A percentile compares a stretch with the other conserved stretches of the same genome.
Conservation (phyloP, 1,140 invertebrate species). For the Bombus balteatus region DNA sequence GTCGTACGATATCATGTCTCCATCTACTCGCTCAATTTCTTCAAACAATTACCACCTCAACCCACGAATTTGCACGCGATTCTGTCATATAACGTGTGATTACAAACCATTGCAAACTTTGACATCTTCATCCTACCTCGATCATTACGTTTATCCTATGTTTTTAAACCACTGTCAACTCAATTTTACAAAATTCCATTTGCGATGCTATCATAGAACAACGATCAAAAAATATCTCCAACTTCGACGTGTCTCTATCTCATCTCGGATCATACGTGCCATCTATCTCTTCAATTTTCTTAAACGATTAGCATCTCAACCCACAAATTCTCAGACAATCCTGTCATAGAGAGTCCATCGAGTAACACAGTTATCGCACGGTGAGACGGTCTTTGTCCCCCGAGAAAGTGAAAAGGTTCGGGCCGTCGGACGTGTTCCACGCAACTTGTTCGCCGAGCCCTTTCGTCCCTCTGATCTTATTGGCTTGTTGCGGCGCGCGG, state of each 20-base stretch:
- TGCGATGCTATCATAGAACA: too few species aligned
- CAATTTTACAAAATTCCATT: too few species aligned
- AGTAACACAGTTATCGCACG: conserved; percentile 21
- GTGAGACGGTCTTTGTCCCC: conserved; percentile 5
- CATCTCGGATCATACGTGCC: too few species aligned
- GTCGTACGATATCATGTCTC: neutral
- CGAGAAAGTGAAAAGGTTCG: conserved; percentile 43
- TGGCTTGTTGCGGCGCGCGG: conserved; percentile 34
- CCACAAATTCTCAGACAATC: too few species aligned
- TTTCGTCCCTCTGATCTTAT: conserved; percentile 50
- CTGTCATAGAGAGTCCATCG: neutral
- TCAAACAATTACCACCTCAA: neutral
- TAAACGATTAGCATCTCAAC: neutral
- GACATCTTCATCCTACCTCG: too few species aligned
- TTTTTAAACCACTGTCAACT: too few species aligned
- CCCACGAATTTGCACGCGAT: neutral
- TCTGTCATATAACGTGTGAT: neutral
- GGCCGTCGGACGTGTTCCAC: conserved; percentile 31
- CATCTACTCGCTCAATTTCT: neutral
- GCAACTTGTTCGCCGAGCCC: conserved; percentile 34
- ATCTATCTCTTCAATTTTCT: neutral
- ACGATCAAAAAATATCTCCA: too few species aligned
- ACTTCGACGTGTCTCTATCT: too few species aligned
- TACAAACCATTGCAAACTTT: too few species aligned
- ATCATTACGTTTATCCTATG: too few species aligned